Evolutionary conservation across 2,113 vertebrate species (phyloP).

Genomic region (Thoracochromis brauschi): DNA sequence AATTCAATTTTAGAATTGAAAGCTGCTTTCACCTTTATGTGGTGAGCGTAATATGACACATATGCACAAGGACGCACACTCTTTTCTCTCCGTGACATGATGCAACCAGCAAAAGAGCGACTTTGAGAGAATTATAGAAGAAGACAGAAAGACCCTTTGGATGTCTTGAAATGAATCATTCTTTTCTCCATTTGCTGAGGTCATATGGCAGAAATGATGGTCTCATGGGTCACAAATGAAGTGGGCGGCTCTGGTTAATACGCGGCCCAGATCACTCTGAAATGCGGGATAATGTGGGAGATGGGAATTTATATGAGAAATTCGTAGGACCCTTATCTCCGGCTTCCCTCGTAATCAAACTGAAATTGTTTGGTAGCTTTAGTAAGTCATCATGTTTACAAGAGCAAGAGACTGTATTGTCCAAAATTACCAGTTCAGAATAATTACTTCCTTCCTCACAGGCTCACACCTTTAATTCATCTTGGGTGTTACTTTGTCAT

Average conservation of each 20-base stretch:
- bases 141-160: background rate
- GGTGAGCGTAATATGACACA: background rate
- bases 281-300: background rate
- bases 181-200: background rate
- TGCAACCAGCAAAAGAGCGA: background rate
- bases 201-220: background rate
- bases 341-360: background rate
- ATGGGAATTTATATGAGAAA: background rate
- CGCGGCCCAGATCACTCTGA: background rate
- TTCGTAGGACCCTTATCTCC: background rate
- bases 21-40: slow-evolving; percentile 7
- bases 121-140: background rate
- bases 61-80: background rate
- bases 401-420: background rate
- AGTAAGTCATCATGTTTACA: background rate
- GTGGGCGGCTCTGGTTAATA: slow-evolving; percentile 22
- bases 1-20: slow-evolving; percentile 5
- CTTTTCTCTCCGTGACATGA: background rate
- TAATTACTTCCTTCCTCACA: background rate
- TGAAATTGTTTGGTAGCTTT: background rate
- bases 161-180: slow-evolving; percentile 11
- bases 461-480: background rate
- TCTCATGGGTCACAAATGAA: slow-evolving; percentile 26
- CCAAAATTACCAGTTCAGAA: background rate
- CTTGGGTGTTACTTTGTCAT: background rate